Evolutionary conservation across 2,113 vertebrate genomes (phyloP), one percentile per base, ranked within the genome.

Genomic region (Ellobius talpinus): DNA sequence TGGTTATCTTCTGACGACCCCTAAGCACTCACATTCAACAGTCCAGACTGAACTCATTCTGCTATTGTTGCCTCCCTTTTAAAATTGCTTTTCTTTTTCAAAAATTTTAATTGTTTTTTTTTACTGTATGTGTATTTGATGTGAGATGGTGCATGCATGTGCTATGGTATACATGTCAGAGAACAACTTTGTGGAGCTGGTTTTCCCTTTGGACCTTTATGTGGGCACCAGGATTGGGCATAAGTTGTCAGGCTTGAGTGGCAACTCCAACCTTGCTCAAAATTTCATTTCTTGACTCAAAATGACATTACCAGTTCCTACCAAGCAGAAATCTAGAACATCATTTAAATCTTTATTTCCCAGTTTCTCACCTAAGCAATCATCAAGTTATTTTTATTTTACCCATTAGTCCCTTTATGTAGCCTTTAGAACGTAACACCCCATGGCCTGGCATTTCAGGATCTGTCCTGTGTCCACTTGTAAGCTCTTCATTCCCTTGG

Each of bases 371-470:
- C 33, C 66, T 58, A 66, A 11, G 21, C 39, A 81, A 55, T 63
- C 39, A 58, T 70, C n/a, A 24, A 6, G 33, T 45, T n/a, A n/a
- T 73, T 92, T 94, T 95, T 76, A 39, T 88, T 93, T 95, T 74
- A 76, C n/a, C n/a, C 33, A 7, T 65, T 8, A 23, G 5, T 93
- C 61, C 4, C 47, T 86, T 93, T 8, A 82, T 0, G 5, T 52
- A 78, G 13, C 39, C 88, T 86, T 96, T 11, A 52, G 55, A 89
- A 63, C 52, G 4, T 55, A 42, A 24, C 21, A 74, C 42, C 29
- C 92, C 65, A 36, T n/a, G 66, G 31, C 29, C 33, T 87, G 73
- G 26, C 29, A 0, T 95, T 78, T 93, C 58, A 77, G 31, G 5
- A 47, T 86, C 39, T 88, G 66, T 47, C 61, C 33, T 24, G 1